Conservation (phyloP, 2,888 invertebrate genomes). For the Cosmia pyralina region DNA sequence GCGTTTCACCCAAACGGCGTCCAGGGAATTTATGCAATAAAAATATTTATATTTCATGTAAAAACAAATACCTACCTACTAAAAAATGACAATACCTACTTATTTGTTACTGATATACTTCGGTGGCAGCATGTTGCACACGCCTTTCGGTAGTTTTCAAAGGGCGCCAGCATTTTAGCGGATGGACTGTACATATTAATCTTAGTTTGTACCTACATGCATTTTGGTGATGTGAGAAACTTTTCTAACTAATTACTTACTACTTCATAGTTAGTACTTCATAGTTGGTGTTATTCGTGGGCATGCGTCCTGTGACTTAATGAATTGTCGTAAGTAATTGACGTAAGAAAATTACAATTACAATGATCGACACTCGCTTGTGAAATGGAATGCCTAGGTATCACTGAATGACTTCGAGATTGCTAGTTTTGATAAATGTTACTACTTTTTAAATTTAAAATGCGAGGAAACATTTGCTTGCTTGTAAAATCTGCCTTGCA, state of each 20-base stretch:
- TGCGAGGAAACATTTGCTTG: not conserved
- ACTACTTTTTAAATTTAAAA: not conserved
- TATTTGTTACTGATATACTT: not conserved
- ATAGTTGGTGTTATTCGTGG: constrained; percentile 8
- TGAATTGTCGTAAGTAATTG: too few species aligned
- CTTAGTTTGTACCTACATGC: constrained; percentile 7
- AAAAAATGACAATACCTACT: not conserved
- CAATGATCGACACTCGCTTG: not conserved
- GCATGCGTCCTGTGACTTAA: not conserved
- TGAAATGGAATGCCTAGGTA: constrained; percentile 1
- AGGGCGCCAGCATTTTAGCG: not conserved
- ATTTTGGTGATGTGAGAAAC: constrained; percentile 14
- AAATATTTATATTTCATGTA: not conserved
- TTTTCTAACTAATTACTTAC: not conserved
- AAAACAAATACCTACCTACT: not conserved
- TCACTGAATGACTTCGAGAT: constrained; percentile 5
- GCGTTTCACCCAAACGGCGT: not conserved
- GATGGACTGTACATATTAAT: constrained; percentile 9
- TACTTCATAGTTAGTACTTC: not conserved
- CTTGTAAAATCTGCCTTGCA: constrained; percentile 11
- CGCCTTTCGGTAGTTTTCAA: not conserved
- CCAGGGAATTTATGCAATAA: not conserved
- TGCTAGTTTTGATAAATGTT: constrained; percentile 9
- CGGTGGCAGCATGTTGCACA: not conserved
- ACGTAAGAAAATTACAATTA: not conserved